Conservation (phyloP, 1,140 invertebrate genomes). For the Dendroctonus ponderosae region DNA sequence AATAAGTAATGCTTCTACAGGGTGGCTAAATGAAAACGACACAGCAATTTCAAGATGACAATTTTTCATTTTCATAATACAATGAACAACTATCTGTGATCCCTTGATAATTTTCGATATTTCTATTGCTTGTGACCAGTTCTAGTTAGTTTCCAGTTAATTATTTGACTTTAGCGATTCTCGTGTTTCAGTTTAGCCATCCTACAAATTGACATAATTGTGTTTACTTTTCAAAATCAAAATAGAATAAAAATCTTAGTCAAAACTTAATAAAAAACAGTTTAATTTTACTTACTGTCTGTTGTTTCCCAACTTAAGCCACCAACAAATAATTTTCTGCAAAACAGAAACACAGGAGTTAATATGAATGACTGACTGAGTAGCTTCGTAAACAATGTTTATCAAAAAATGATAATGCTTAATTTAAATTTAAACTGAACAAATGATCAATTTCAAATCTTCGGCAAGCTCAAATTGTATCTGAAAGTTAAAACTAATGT, state of each 20-base stretch:
- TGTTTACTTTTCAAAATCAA: too few species aligned
- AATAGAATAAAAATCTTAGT: constrained; percentile 5
- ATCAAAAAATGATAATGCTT: constrained; percentile 39
- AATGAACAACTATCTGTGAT: too few species aligned
- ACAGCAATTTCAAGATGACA: too few species aligned
- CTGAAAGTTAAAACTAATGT: constrained; percentile 41
- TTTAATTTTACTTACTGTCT: constrained; percentile 77
- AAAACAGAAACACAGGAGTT: constrained; percentile 54
- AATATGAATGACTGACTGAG: constrained; percentile 25
- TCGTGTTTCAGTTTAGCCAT: too few species aligned
- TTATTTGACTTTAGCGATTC: too few species aligned
- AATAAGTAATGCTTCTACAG: too few species aligned
- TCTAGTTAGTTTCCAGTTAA: too few species aligned
- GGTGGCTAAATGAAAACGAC: too few species aligned
- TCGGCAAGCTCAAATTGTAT: constrained; percentile 49
- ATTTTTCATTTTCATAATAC: too few species aligned
- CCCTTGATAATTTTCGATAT: too few species aligned
- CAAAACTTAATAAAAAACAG: constrained; percentile 27
- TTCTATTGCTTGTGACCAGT: too few species aligned
- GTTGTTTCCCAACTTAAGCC: constrained; percentile 96
- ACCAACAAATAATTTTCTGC: constrained; percentile 97
- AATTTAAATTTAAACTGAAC: constrained; percentile 5
- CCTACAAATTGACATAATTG: too few species aligned
- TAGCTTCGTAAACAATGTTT: constrained; percentile 42
- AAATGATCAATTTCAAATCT: neutral